A percentile compares a stretch with the other conserved stretches of the same genome.
These are phyloP conservation scores for Latrodectus geometricus DNA, from an alignment of 1,140 invertebrate genomes.

Conservation along the genomic window DNA sequence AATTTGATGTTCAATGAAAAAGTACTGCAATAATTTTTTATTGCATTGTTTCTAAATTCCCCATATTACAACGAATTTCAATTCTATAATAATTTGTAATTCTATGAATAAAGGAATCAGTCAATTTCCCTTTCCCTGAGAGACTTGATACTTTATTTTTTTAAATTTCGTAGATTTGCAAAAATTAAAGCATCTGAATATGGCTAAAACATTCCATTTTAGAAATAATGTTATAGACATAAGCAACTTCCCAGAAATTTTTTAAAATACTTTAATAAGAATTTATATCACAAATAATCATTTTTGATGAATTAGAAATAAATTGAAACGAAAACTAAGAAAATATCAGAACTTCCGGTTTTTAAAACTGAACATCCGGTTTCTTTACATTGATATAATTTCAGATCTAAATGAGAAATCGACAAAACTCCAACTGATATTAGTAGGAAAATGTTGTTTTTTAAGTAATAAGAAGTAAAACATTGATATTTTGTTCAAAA, in stretches of 20 bases:
- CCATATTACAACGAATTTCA: constrained; percentile 1
- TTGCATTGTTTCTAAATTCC: constrained; percentile 8
- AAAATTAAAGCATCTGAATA: constrained; percentile 12
- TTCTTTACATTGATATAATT: no score
- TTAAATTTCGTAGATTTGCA: neutral
- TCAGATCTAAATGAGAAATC: no score
- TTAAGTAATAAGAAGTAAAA: no score
- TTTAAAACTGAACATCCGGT: no score
- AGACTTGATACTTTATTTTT: neutral
- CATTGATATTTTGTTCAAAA: no score
- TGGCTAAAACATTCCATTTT: constrained; percentile 15
- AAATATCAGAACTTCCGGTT: no score
- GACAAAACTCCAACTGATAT: no score
- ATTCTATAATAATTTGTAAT: constrained; percentile 16
- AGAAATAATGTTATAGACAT: neutral
- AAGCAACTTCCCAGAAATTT: neutral
- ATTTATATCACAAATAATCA: no score
- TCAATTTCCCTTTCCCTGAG: constrained; percentile 10
- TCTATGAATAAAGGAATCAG: neutral
- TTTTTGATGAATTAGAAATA: no score
- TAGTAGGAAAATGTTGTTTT: no score
- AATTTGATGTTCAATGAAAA: constrained; percentile 10
- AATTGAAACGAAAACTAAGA: no score
- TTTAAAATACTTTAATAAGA: neutral
- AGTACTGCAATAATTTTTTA: constrained; percentile 8